Evolutionary conservation across 2,888 invertebrate genomes (phyloP), one percentile per base, ranked within the genome.

Genomic region (Cerceris ruficornis): DNA sequence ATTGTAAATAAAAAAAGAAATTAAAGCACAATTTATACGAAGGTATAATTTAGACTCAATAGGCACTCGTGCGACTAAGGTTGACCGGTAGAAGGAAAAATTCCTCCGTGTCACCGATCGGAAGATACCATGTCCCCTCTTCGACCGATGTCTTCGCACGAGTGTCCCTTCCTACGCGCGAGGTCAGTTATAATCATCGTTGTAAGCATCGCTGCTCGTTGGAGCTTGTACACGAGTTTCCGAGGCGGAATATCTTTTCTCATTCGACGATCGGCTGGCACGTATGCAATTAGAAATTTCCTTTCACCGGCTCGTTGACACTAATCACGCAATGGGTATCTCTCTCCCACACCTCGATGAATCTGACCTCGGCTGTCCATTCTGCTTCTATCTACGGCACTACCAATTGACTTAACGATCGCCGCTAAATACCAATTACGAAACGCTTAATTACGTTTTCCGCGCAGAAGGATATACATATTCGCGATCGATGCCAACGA

Each of bases 251-350:
- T 76, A 68, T 73, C 77, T 66, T 74, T 74, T 72, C 73, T 59
- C 60, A 64, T 57, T 75, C 71, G 71, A 74, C 65, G 71, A 66
- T 72, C 77, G 68, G 55, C 74, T 59, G 59, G 54, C 75, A 49
- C 78, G 82, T 71, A 75, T 80, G 86, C 82, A 86, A 86, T 85
- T 85, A 85, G 85, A 85, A 85, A 86, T 85, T 85, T 86, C 85
- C 85, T 82, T 85, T 86, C 86, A 83, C 86, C 71, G 66, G 28
- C 82, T 81, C 75, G 77, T 83, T 81, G 83, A 86, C 87, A 86
- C 86, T 87, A 84, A 87, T 87, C 87, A 73, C 79, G 65, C 64
- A 43, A 9, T 55, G 42, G 39, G 49, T 42, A 54, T 71, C 65
- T 54, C 69, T 67, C 81, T 75, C 81, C 72, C 82, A 81, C 81